Conservation (phyloP, 2,113 vertebrate genomes). For the Pungitius pungitius region DNA sequence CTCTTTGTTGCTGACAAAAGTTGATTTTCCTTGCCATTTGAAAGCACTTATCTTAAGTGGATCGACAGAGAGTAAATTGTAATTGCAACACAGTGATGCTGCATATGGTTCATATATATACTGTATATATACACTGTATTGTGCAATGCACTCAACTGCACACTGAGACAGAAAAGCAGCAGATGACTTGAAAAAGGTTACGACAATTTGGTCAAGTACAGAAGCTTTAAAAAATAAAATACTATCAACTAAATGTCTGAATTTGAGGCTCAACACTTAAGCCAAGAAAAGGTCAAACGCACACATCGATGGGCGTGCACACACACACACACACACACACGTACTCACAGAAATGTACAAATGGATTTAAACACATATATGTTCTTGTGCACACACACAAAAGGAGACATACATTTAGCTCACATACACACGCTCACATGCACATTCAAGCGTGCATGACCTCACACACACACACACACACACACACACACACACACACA, state of each 20-base stretch:
- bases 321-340: neutral
- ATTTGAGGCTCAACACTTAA: conserved; percentile 65
- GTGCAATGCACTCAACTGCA: conserved; percentile 49
- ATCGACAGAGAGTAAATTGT: conserved; percentile 69
- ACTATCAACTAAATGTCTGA: conserved; percentile 66
- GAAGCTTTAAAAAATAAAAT: conserved; percentile 66
- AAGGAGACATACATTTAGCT: conserved; percentile 23
- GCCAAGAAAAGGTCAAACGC: conserved; percentile 62
- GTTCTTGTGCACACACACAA: conserved; percentile 1
- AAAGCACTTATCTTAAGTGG: conserved; percentile 79
- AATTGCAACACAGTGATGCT: conserved; percentile 70
- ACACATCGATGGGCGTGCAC: neutral
- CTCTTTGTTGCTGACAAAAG: conserved; percentile 57
- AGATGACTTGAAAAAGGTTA: conserved; percentile 79
- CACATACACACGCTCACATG: conserved; percentile 19
- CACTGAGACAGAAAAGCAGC: conserved; percentile 54
- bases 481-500: conserved; percentile 23
- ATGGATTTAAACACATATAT: conserved; percentile 53
- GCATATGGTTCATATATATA: conserved; percentile 61
- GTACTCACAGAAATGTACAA: conserved; percentile 23
- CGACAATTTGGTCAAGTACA: conserved; percentile 72
- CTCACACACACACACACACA: conserved; percentile 38
- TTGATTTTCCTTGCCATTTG: conserved; percentile 67
- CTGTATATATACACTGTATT: conserved; percentile 46
- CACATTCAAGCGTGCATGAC: neutral